Evolutionary conservation across 2,888 invertebrate genomes (phyloP), one percentile per base, ranked within the genome.

Genomic region (Lymantria dispar): DNA sequence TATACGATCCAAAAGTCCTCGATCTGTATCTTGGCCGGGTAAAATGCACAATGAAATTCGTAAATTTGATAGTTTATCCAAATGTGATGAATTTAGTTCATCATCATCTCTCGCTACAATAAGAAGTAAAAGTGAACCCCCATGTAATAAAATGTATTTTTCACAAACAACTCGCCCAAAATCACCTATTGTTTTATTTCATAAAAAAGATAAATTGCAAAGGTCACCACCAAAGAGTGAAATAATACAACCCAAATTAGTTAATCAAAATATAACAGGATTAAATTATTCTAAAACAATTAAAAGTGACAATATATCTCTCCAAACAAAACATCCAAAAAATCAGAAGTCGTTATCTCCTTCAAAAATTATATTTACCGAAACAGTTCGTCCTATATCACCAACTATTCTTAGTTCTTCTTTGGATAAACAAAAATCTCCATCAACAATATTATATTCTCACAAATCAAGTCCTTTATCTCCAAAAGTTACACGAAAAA

Each of bases 91-190:
- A 54, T 88, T 86, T 68, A 90, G 90, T 22, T 91, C 91, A 8
- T 75, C 72, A 22, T 85, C 86, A n/a, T 92, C 92, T 33, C 75
- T 92, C 51, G 88, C 91, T 14, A 84, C 87, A 65, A 86, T 92
- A 36, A 86, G 94, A 64, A 94, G 94, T 70, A 91, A 85, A 56
- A 94, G 94, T 76, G 94, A 94, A 65, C 94, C 94, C 13, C 94
- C 94, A 1, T 72, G 72, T 2, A 86, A 91, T 53, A 93, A 92
- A 77, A 78, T 92, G 10, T 84, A 84, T 64, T 92, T 87, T 78
- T 92, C 88, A 42, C 92, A 91, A 80, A 92, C 91, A 12, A 80
- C 85, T 38, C 80, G 92, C 12, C 89, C 91, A 1, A 82, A 77
- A 62, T 91, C 92, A 43, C 90, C 91, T 0, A 82, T 76, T 11